phyloP scores from a whole-genome alignment of 1,140 invertebrate species.

The Zaprionus vittiger region DNA sequence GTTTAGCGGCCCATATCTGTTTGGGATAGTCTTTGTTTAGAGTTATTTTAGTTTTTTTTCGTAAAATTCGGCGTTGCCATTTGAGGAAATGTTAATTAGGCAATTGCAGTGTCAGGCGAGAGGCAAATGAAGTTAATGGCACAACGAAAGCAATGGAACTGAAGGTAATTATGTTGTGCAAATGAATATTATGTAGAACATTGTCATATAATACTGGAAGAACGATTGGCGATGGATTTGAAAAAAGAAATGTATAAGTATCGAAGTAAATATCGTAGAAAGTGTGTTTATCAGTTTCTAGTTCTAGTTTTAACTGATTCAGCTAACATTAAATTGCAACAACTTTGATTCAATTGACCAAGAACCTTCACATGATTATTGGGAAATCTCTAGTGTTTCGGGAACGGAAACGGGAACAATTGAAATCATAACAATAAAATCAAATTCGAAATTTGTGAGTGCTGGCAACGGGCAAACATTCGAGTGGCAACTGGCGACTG shows the following conservation, averaged over 20 bases:
- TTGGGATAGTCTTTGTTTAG: slow-evolving; percentile 44
- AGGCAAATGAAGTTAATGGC: neutral
- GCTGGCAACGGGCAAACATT: slow-evolving; percentile 17
- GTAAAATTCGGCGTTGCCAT: slow-evolving; percentile 63
- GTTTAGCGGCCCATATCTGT: slow-evolving; percentile 44
- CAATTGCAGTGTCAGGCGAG: neutral
- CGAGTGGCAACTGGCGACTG: slow-evolving; percentile 18
- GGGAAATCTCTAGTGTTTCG: slow-evolving; percentile 69
- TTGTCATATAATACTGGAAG: neutral
- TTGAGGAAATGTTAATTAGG: slow-evolving; percentile 34
- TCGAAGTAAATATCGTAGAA: too few species aligned
- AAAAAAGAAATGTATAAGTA: neutral
- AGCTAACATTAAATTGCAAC: neutral
- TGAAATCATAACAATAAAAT: slow-evolving; percentile 82
- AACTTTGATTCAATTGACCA: neutral
- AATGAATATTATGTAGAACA: neutral
- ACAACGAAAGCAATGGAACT: neutral
- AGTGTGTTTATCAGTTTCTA: too few species aligned
- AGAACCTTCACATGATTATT: slow-evolving; percentile 21
- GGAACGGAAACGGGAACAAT: slow-evolving; percentile 60
- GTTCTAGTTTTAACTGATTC: neutral
- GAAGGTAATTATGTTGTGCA: slow-evolving; percentile 8
- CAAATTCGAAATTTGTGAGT: slow-evolving; percentile 77
- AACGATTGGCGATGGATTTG: neutral
- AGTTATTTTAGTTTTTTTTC: slow-evolving; percentile 35